Base-by-base conservation (phyloP, 2,888 invertebrate species). In the Muschampia plurimacula region DNA sequence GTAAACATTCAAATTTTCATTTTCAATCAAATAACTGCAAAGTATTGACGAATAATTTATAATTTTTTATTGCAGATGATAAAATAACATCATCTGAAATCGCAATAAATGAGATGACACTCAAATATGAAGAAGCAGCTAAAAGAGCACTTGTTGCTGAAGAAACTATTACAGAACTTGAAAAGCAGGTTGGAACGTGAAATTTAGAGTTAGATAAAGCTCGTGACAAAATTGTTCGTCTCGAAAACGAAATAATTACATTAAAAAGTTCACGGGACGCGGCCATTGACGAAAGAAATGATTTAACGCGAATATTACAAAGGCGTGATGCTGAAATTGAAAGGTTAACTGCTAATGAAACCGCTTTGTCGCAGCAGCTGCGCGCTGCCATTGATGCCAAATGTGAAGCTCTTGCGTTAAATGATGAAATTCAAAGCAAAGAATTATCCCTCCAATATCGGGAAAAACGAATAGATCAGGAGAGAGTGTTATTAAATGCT, bases 401-500 rank as follows among this genome's bases (percentile, higher is more conserved):
- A 92, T 98, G 97, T 91, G 97, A 98, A 89, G 97, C 97, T 0
- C 87, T 98, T 67, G 96, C 97, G 7, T 95, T 97, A 77, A 95
- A 96, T 74, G 97, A 98, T 88, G 98, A 98, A 90, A 95, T 98
- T 55, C 96, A 97, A 80, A 97, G 97, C 77, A 96, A 96, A 86
- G 97, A 98, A 90, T 94, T 97, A 72, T 95, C 96, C 12, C 87
- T 98, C 32, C 97, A 97, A 82, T 97, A 96, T 86, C 97, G 97
- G 81, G 98, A 98, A 88, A 97, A 97, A 82, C 96, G 97, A 28
- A 95, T 98, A 81, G 97, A 98, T 81, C 97, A 97, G 85, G 98
- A 99, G 88, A 96, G 96, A 81, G 93, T 95, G 7, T 95, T 98
- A 79, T 88, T 98, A 41, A 96, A 96, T 77, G 96, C 97, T 77